Evolutionary conservation across 2,113 vertebrate genomes (phyloP), one percentile per base, ranked within the genome.

Genomic region (Poeciliopsis occidentalis): DNA sequence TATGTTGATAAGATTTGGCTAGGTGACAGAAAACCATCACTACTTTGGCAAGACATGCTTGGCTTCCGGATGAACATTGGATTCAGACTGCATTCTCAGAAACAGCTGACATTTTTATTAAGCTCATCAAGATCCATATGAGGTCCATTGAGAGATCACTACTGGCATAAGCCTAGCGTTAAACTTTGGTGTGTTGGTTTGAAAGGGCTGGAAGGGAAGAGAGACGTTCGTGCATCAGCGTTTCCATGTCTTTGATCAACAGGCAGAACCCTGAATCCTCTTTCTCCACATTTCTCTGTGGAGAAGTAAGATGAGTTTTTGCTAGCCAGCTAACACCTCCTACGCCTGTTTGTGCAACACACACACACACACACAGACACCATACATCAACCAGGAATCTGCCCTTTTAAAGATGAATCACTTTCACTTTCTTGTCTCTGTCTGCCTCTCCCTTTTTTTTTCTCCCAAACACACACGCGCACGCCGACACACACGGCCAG

Each of bases 241-340:
- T 75, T 44, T 78, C 24, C 27, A 15, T 70, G 37, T 88, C 76
- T 93, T 90, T 92, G 87, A 92, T 92, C 78, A 80, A 44, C 78
- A 89, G 84, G 75, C 75, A 80, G 78, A 89, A 88, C 67, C 70
- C 78, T 79, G 89, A 89, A 85, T 88, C 83, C 84, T 92, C 88
- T 89, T 93, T 93, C 90, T 88, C 86, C 76, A 88, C 90, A 90
- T 92, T 88, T 78, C 91, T 91, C 71, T 71, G 80, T 71, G 89
- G 75, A 84, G 79, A 68, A 87, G 90, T 92, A 91, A 93, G 85
- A 83, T 81, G 60, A 87, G 73, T 87, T 74, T 85, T 81, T 87
- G 82, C 89, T 73, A 65, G 78, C 78, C 64, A 79, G 73, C 80
- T 87, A 54, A 66, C 80, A 70, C 81, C 91, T 90, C 92, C 91